phyloP scores from a whole-genome alignment of 53 echinoderm and acorn worm species.

The Mesocentrotus franciscanus region DNA sequence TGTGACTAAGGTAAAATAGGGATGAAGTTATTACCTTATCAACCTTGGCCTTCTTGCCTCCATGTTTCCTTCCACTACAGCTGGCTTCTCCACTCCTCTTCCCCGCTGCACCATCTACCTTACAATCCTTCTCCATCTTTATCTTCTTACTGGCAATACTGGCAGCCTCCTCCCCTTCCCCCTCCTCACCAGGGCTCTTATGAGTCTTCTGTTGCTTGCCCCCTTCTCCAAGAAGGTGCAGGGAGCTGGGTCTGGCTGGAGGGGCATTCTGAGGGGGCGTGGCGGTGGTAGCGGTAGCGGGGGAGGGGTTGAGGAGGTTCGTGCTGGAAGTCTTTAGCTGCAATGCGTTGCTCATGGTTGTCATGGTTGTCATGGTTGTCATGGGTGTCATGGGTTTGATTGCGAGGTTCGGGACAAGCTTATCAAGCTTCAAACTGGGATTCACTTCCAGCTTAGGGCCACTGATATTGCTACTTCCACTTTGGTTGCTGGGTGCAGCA shows the following conservation, averaged over 20 bases:
- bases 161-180: conserved; percentile 69
- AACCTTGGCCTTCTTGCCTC: conserved; percentile 87
- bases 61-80: conserved; percentile 75
- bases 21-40: conserved; percentile 86
- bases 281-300: conserved; percentile 44
- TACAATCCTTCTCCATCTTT: conserved; percentile 69
- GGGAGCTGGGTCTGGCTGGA: conserved; percentile 28
- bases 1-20: neutral
- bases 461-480: conserved; percentile 8
- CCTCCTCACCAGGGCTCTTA: conserved; percentile 65
- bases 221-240: conserved; percentile 31
- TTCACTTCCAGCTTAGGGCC: conserved; percentile 7
- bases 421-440: conserved; percentile 23
- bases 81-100: conserved; percentile 68
- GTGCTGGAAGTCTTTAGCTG: conserved; percentile 6
- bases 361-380: conserved; percentile 47
- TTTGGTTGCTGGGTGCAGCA: neutral
- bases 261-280: neutral
- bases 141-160: conserved; percentile 72
- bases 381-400: conserved; percentile 35
- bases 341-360: neutral
- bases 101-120: conserved; percentile 69
- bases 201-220: conserved; percentile 46
- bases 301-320: conserved; percentile 40
- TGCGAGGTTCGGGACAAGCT: conserved; percentile 1